Percentiles rank a stretch among this genome's conserved stretches.
Conservation (phyloP, 1,140 invertebrate genomes). For the Bombus soroeensis region DNA sequence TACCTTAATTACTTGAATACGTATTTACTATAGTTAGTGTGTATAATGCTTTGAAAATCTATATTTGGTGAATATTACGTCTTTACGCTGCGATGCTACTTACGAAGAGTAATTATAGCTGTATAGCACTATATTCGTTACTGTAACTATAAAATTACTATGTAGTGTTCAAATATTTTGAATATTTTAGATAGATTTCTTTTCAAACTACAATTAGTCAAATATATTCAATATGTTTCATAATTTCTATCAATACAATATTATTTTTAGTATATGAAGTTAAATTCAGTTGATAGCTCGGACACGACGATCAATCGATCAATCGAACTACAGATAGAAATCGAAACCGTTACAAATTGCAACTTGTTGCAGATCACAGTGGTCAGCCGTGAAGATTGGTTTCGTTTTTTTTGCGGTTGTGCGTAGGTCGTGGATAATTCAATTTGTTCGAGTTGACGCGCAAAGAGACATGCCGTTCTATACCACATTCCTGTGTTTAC, state of each 20-base stretch:
- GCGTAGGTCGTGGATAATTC: constrained; percentile 7
- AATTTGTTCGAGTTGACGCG: constrained; percentile 48
- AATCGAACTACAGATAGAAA: not conserved
- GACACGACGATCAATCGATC: not conserved
- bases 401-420: constrained; percentile 39
- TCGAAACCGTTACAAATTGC: not conserved
- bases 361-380: constrained; percentile 11
- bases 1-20: too few species aligned
- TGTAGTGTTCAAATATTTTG: not conserved
- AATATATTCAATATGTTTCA: not conserved
- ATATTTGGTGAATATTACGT: not conserved
- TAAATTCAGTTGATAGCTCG: too few species aligned
- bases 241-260: not conserved
- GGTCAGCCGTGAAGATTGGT: constrained; percentile 24
- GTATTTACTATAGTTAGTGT: too few species aligned
- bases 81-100: too few species aligned
- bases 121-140: too few species aligned
- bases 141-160: not conserved
- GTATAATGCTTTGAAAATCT: too few species aligned
- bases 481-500: constrained; percentile 34
- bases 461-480: constrained; percentile 35
- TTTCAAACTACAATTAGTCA: not conserved
- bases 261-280: not conserved
- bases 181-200: not conserved
- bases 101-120: too few species aligned